Evolutionary conservation across 1,140 invertebrate genomes (phyloP).

Genomic region (Copidosoma floridanum): DNA sequence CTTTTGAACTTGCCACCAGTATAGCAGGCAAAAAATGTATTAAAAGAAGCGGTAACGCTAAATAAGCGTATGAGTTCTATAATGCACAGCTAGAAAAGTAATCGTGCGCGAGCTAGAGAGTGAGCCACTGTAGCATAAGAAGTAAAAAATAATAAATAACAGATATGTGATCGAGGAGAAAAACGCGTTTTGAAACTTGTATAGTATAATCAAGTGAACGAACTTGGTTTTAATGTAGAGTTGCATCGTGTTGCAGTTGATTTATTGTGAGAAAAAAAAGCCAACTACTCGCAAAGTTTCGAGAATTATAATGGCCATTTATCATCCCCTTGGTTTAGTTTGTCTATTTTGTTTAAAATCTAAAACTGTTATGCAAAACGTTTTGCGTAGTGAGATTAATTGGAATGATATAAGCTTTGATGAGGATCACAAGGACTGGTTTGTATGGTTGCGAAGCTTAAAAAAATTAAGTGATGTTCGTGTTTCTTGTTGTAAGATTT

Average conservation of each 20-base stretch:
- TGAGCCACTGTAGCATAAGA: not conserved
- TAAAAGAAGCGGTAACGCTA: not conserved
- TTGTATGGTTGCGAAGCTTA: not conserved
- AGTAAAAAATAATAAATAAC: too few species aligned
- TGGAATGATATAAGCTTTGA: not conserved
- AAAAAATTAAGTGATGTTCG: not conserved
- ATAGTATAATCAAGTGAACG: not conserved
- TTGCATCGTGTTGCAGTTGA: not conserved
- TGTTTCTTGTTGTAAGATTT: not conserved
- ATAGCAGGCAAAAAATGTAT: not conserved
- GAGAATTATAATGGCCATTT: not conserved
- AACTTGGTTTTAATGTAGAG: not conserved
- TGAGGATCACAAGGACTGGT: not conserved
- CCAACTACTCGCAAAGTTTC: not conserved
- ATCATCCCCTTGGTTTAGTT: not conserved
- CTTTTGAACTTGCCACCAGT: not conserved
- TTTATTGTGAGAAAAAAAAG: not conserved
- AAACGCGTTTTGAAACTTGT: not conserved
- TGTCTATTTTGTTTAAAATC: not conserved
- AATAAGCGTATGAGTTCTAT: not conserved
- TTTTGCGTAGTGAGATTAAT: not conserved
- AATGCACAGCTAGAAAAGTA: not conserved
- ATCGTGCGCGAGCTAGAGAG: not conserved
- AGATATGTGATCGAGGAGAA: too few species aligned
- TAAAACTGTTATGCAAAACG: not conserved